Evolutionary conservation across 2,797 vertebrate genomes (phyloP), one percentile per base, ranked within the genome.

Genomic region (Lerista edwardsae): DNA sequence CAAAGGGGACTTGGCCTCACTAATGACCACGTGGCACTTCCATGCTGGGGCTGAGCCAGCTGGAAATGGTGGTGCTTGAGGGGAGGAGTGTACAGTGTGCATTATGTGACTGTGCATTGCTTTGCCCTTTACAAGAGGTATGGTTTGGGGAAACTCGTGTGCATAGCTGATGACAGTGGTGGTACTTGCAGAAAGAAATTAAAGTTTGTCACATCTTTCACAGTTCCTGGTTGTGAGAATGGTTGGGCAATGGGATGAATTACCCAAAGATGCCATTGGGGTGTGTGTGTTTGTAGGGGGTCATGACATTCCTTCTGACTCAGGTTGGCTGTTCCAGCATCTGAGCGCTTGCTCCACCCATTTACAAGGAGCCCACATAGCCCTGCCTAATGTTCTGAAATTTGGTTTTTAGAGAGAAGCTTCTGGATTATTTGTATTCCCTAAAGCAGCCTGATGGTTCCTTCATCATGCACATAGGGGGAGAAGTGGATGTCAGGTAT

Each of bases 401-500:
- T 1, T 87, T 25, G 3, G 89, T 61, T 76, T 0, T 1, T 94
- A 99, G 98, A 95, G 97, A 98, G 95, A 99, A 97, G 96, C 97
- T 99, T 57, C 94, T 98, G 88, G 95, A 97, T 85, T 99, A 98
- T 94, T 94, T 99, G 41, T 95, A 95, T 94, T 97, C 97, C 0
- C 94, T 99, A 94, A 99, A 98, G 94, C 98, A 99, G 92, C 96
- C 97, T 0, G 97, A 99, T 14, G 98, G 98, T 89, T 99, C 98
- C 84, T 99, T 99, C 84, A 96, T 98, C 94, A 99, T 99, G 98
- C 98, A 99, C 0, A 76, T 97, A 1, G 98, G 98, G 14, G 98
- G 98, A 23, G 98, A 99, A 93, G 98, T 99, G 94, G 98, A 99
- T 1, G 97, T 99, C 94, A 98, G 98, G 98, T 99, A 93, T 95